Base-by-base conservation (phyloP, 2,113 vertebrate genomes). In the Calidris pugnax region DNA sequence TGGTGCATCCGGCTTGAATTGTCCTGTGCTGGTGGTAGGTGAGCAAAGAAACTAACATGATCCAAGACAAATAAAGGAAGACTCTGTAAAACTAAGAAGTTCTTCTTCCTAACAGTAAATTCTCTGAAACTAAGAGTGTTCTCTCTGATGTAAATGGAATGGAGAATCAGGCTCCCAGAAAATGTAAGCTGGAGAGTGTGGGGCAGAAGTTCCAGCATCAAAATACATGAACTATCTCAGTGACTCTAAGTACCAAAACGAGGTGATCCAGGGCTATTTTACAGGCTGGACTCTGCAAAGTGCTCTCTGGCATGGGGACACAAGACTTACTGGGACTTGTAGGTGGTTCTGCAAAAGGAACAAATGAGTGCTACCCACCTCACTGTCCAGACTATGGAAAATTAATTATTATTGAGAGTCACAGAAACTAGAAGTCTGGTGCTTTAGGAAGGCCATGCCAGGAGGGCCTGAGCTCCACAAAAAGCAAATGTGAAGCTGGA, bases 41-140 rank as follows among this genome's bases (percentile, higher is more conserved):
- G 68, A 85, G 72, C 39, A 78, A 88, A 92, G 43, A 43, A 90
- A 93, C 67, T 1, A 10, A 6, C 56, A 6, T 4, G 4, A 68
- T 84, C 79, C 73, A 86, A 92, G 64, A 67, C 14, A 92, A 93
- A 88, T 60, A 92, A 68, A 91, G 45, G 32, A 73, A 95, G 57
- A 23, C 9, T 73, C n/a, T 2, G 0, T 50, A 33, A 76, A 59
- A 67, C 20, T 26, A 83, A 35, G 41, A 37, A 14, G 12, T 53
- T 71, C 2, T 66, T 80, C 66, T 18, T 84, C 41, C 26, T 88
- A 26, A 63, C 7, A 55, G 32, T 32, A 48, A 86, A 64, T 80
- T 91, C 68, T 43, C 47, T 51, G 56, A 88, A 60, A 56, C 9
- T 14, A 21, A 13, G 24, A 51, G 16, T 47, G 3, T 84, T 92